Conservation (phyloP, 1,140 invertebrate genomes). For the Ostrea edulis region DNA sequence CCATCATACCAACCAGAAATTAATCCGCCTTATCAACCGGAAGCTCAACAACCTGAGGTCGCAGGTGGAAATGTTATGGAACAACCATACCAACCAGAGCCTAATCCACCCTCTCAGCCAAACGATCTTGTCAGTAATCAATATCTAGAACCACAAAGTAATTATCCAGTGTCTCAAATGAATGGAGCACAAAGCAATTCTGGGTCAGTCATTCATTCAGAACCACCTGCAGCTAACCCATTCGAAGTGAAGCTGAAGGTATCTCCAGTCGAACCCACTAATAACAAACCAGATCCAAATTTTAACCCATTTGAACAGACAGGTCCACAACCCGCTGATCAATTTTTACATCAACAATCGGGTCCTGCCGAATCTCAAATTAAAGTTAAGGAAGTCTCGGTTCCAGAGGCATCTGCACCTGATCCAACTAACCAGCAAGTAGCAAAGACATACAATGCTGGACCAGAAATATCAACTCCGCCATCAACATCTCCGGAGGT, state of each 20-base stretch:
- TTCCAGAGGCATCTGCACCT: background rate
- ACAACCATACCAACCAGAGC: background rate
- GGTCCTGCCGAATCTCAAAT: background rate
- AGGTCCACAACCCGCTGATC: background rate
- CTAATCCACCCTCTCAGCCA: background rate
- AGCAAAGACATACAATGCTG: background rate
- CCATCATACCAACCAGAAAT: background rate
- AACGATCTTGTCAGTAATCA: background rate
- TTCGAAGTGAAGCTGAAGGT: background rate
- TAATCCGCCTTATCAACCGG: background rate
- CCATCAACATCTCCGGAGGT: background rate
- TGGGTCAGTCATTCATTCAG: background rate
- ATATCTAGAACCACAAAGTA: background rate
- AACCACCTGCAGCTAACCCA: background rate
- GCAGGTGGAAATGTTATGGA: background rate
- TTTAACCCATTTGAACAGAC: background rate
- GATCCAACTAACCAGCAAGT: background rate
- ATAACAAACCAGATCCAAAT: background rate
- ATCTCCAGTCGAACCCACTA: background rate
- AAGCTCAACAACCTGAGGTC: background rate
- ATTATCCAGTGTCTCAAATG: background rate
- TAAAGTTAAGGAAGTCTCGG: too few species aligned
- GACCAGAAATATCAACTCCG: background rate
- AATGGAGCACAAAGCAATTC: background rate
- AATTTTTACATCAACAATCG: background rate